Evolutionary conservation across 2,888 invertebrate genomes (phyloP).

Genomic region (Tachina fera): DNA sequence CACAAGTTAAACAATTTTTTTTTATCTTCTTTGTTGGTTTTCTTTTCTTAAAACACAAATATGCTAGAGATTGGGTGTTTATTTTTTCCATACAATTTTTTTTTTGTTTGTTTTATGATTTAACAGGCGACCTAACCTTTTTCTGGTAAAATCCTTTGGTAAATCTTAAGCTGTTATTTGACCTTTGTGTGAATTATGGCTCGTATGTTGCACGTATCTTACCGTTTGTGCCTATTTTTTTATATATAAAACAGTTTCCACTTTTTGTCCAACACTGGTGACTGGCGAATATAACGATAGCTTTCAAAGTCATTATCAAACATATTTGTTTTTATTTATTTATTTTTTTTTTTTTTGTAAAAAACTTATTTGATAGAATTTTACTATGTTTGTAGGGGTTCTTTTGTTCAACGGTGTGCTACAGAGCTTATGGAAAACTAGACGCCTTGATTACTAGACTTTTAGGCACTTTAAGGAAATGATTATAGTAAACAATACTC

Average conservation of each 20-base stretch:
- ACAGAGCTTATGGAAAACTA: not conserved
- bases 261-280: not conserved
- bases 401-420: not conserved
- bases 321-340: constrained; percentile 7
- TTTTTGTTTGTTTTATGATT: constrained; percentile 16
- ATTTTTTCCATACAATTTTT: not conserved
- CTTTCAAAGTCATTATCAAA: constrained; percentile 67
- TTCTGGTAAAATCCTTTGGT: constrained; percentile 34
- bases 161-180: constrained; percentile 54
- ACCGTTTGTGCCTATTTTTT: not conserved
- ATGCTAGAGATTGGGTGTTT: constrained; percentile 8
- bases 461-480: constrained; percentile 5
- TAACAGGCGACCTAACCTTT: constrained; percentile 23
- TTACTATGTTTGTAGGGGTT: not conserved
- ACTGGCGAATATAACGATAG: constrained; percentile 47
- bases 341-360: constrained; percentile 3
- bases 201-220: constrained; percentile 5
- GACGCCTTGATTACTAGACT: constrained; percentile 43
- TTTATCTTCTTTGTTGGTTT: not conserved
- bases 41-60: not conserved
- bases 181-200: constrained; percentile 66
- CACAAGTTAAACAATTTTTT: constrained; percentile 11
- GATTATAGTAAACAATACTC: not conserved
- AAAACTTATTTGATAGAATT: constrained; percentile 4
- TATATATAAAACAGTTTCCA: not conserved